Evolutionary conservation across 2,888 invertebrate genomes (phyloP), one percentile per base, ranked within the genome.

Genomic region (Autographa gamma): DNA sequence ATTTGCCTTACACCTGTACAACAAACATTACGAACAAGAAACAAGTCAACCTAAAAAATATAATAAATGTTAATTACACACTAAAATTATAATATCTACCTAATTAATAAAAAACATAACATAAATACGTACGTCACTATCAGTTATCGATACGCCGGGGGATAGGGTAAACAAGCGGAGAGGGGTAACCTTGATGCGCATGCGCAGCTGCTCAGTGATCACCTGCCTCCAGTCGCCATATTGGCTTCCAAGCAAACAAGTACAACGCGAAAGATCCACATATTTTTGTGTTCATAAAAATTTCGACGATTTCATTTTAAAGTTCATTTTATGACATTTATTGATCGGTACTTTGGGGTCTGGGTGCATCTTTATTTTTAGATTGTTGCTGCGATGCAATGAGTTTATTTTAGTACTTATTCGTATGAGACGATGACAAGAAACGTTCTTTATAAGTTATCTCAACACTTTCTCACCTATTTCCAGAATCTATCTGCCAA

Each of bases 141-240:
- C 81, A 83, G 81, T 86, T 88, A 89, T 88, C 86, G 87, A 87
- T 87, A 86, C 82, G 81, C 80, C 84, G 85, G 85, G 86, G 83
- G 77, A 82, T 74, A 83, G 83, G 83, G 87, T 85, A 86, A 88
- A 87, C 86, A 87, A 80, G 90, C 86, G 89, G 90, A 91, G 90
- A 88, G 91, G 88, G 89, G 91, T 87, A 93, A 93, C 93, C 95
- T 93, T 95, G 93, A 86, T 86, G 90, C 86, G 89, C 83, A 73
- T 60, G 77, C 86, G 93, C 95, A 93, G 94, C 95, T 93, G 95
- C 93, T 68, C 84, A 71, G 71, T 87, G 91, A 89, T 93, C 94
- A 94, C 94, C 95, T 93, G 93, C 95, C 92, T 83, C 85, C 85
- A 67, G 74, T 64, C 87, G 86, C 91, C 93, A 91, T 91, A 89